A percentile compares a stretch with the other conserved stretches of the same genome.
Evolutionary conservation across 2,888 invertebrate species (phyloP).

Genomic region (Drosophila pseudotalamancana): DNA sequence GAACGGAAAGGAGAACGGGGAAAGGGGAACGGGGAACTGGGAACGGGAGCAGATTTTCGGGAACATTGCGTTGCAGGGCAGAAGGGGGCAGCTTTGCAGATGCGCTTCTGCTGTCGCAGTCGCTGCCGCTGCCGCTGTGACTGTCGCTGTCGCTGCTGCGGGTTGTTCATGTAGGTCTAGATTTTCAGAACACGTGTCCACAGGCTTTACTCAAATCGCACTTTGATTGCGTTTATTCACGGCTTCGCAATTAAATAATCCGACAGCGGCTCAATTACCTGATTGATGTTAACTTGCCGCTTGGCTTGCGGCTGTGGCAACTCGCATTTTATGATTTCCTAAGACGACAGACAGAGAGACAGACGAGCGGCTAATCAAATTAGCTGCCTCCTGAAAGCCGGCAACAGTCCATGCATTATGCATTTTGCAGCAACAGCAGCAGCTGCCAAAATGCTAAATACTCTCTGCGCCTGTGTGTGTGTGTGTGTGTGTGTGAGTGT

Average conservation of each 20-base stretch:
- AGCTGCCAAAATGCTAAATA: slow-evolving; percentile 52
- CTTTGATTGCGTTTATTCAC: slow-evolving; percentile 12
- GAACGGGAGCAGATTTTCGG: slow-evolving; percentile 39
- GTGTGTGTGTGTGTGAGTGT: slow-evolving; percentile 18
- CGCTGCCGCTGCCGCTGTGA: slow-evolving; percentile 12
- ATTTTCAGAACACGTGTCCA: slow-evolving; percentile 39
- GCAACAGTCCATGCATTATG: slow-evolving; percentile 56
- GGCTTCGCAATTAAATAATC: slow-evolving; percentile 16
- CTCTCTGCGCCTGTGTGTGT: background rate
- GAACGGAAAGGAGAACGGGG: slow-evolving; percentile 27
- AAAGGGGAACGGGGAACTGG: background rate
- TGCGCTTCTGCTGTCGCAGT: slow-evolving; percentile 28
- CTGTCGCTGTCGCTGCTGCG: slow-evolving; percentile 26
- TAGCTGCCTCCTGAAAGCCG: slow-evolving; percentile 49
- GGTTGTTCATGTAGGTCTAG: slow-evolving; percentile 83
- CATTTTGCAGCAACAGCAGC: slow-evolving; percentile 50
- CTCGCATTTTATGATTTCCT: slow-evolving; percentile 31
- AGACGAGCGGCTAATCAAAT: slow-evolving; percentile 63
- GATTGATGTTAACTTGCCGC: background rate
- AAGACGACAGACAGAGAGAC: slow-evolving; percentile 42
- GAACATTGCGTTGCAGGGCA: slow-evolving; percentile 8
- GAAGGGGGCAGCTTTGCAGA: slow-evolving; percentile 57
- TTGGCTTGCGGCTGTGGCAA: background rate
- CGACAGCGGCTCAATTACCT: slow-evolving; percentile 18
- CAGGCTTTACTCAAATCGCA: background rate